Evolutionary conservation across 2,888 invertebrate species (phyloP), one percentile per base, ranked within the genome.

Genomic region (Pterostichus madidus): DNA sequence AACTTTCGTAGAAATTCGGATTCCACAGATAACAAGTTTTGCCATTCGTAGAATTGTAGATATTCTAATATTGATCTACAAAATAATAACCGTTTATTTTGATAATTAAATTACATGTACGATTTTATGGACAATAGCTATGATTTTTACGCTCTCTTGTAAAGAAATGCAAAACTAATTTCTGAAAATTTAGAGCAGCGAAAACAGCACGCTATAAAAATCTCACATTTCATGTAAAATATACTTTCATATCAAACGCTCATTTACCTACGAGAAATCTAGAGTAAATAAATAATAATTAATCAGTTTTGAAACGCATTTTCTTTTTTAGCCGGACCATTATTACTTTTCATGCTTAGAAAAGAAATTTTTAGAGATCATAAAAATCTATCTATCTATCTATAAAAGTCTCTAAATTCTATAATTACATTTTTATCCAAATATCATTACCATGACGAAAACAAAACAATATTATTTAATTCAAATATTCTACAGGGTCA

Each of bases 181-280:
- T 49, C 49, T 49, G 24, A 31, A 75, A 75, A 75, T 75, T 49
- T 75, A 46, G 73, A 75, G n/a, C 73, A 75, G 73, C 73, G 49
- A 75, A 75, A 75, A 52, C 73, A 11, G 52, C 73, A 75, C 73
- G 17, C 71, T 24, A 71, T 71, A 39, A 71, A 71, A 71, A 44
- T 71, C 15, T 71, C 24, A 44, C 46, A 44, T 39, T 71, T 71
- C 46, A 71, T 11, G 46, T 71, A 46, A 75, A 49, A 75, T 52
- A 24, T 52, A 75, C 73, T 75, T 75, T 75, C 73, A 75, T 75
- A 75, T 75, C 17, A 24, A 75, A 75, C 52, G 52, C 46, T 75
- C n/a, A 75, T 75, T 75, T 49, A 52, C 39, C 39, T 75, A 52
- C 31, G 46, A 75, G 73, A 75, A 75, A 75, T 68, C 73, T 75